Evolutionary conservation across 2,113 vertebrate genomes (phyloP), one percentile per base, ranked within the genome.

Genomic region (Scatophagus argus): DNA sequence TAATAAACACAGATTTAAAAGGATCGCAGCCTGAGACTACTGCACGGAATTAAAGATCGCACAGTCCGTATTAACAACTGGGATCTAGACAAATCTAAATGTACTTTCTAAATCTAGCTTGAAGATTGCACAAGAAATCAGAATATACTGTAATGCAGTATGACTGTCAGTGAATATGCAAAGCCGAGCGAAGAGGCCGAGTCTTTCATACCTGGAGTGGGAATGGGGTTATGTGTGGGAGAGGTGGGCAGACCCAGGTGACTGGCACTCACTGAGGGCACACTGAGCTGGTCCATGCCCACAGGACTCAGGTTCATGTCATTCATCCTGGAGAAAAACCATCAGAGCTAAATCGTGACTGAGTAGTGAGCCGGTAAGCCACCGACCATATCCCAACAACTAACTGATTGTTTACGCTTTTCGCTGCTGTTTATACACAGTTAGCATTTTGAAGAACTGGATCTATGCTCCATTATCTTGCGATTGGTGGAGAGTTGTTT

Each of bases 251-350:
- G 91, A 12, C 97, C 96, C 80, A 99, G 91, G 89, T 99, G 98
- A 89, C 94, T 94, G 82, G 96, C 96, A 93, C 95, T 96, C 88
- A 98, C 97, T 12, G 97, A 96, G 73, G 98, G 94, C 71, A 97
- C 95, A 74, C 95, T 96, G 89, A 99, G 95, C 93, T 98, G 97
- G 91, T 99, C 98, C 98, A 99, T 99, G 90, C 98, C 98, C 92
- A 99, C 96, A 34, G 97, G 95, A 89, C 96, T 99, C 88, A 99
- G 91, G 93, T 97, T 99, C 95, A 99, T 97, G 81, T 99, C 98
- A 90, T 99, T 99, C 98, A 99, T 99, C 86, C 97, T 99, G 75
- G 14, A 47, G 25, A 49, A 38, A 34, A 14, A 77, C 52, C 36
- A 62, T 17, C 32, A 58, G 17, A 31, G n/a, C 56, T 16, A 41